A percentile compares a stretch with the other conserved stretches of the same genome.
Evolutionary conservation across 1,140 invertebrate genomes (phyloP).

Genomic region (Teleopsis dalmanni): DNA sequence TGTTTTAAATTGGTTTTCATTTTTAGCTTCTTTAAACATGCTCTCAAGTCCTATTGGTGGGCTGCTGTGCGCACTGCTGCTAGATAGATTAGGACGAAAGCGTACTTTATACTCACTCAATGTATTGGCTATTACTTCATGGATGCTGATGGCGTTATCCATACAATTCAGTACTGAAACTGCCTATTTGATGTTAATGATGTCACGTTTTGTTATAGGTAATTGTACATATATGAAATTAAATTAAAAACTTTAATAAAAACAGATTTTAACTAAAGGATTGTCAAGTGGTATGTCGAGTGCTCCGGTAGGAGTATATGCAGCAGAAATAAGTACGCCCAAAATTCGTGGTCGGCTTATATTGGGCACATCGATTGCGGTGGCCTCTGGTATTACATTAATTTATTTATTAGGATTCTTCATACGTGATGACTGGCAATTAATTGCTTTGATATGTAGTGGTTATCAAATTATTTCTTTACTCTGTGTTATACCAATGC

Average conservation of each 20-base stretch:
- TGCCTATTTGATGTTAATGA: conserved; percentile 30
- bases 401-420: conserved; percentile 56
- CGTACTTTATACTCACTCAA: conserved; percentile 31
- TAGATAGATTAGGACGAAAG: conserved; percentile 36
- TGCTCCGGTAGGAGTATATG: conserved; percentile 55
- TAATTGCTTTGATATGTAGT: conserved; percentile 55
- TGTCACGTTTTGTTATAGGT: conserved; percentile 32
- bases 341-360: conserved; percentile 52
- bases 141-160: conserved; percentile 30
- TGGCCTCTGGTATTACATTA: conserved; percentile 52
- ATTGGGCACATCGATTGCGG: conserved; percentile 54
- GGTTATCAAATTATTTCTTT: conserved; percentile 50
- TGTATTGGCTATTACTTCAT: conserved; percentile 26
- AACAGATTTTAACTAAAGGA: too few species aligned
- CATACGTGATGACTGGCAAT: conserved; percentile 53
- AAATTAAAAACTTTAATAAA: too few species aligned
- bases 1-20: too few species aligned
- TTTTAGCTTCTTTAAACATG: conserved; percentile 30
- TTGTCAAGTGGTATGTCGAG: conserved; percentile 54
- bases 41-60: conserved; percentile 36
- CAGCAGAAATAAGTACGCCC: conserved; percentile 53
- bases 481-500: conserved; percentile 51
- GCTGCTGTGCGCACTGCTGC: conserved; percentile 24
- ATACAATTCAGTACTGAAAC: conserved; percentile 7
- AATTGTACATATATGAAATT: too few species aligned